These are phyloP conservation scores for Thinocorus orbignyianus DNA, from an alignment of 2,113 vertebrate species.

Conservation along the genomic window DNA sequence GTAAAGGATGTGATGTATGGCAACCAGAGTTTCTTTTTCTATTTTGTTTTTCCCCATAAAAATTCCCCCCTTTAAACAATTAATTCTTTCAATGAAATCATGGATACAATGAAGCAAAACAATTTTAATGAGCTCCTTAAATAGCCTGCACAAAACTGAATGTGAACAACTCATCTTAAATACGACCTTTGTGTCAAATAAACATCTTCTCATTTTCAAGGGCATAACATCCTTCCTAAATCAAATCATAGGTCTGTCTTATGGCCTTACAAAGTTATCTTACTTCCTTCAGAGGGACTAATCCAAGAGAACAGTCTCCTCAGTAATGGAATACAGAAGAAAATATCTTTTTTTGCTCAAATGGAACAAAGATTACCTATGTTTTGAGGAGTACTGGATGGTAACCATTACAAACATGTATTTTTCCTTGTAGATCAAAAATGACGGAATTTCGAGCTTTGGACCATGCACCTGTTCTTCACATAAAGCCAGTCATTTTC, in stretches of 20 bases:
- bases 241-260: background rate
- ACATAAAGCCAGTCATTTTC: background rate
- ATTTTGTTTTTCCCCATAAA: background rate
- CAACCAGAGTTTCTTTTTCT: background rate
- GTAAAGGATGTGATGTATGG: background rate
- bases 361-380: background rate
- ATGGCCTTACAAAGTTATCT: background rate
- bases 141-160: background rate
- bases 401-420: background rate
- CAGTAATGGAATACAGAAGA: background rate
- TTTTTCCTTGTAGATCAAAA: background rate
- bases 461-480: background rate
- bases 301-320: background rate
- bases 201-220: background rate
- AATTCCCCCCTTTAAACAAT: background rate
- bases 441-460: background rate
- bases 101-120: slow-evolving; percentile 14
- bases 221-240: background rate
- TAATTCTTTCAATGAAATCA: slow-evolving; percentile 32
- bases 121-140: slow-evolving; percentile 34
- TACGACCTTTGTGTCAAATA: background rate
- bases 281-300: background rate
- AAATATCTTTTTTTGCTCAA: background rate
- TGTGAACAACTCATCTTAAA: background rate
- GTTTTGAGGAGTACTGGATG: background rate